phyloP scores from a whole-genome alignment of 2,888 invertebrate genomes.

The Andrena bicolor region DNA sequence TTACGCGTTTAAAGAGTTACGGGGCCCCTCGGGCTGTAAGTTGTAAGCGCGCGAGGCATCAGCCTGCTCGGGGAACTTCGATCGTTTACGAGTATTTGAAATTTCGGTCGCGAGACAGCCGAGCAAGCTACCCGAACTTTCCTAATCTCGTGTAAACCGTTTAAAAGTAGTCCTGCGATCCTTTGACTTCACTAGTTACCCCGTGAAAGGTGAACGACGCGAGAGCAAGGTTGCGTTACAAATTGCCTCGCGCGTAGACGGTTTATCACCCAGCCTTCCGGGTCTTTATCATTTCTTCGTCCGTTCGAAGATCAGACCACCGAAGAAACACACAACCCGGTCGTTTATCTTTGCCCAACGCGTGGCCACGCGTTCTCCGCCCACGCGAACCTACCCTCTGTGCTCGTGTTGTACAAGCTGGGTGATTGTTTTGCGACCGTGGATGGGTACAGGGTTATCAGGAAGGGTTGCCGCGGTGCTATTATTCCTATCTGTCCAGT shows the following conservation, averaged over 20 bases:
- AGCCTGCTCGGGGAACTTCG: no score
- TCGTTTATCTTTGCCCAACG: conserved; percentile 32
- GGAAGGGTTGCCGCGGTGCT: conserved; percentile 61
- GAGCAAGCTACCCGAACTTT: not conserved
- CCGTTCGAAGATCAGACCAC: not conserved
- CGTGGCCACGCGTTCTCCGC: conserved; percentile 1
- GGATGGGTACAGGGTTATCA: conserved; percentile 63
- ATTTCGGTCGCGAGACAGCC: no score
- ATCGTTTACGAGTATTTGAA: no score
- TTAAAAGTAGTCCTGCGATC: not conserved
- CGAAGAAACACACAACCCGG: conserved; percentile 34
- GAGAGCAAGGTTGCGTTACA: not conserved
- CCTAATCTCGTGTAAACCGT: not conserved
- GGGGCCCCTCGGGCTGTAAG: no score
- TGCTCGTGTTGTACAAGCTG: conserved; percentile 42
- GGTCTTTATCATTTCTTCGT: conserved; percentile 5
- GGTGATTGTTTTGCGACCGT: conserved; percentile 64
- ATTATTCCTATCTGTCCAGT: conserved; percentile 65
- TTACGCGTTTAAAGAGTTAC: not conserved
- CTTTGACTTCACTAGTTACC: not conserved
- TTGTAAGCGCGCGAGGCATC: no score
- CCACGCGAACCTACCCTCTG: conserved; percentile 49
- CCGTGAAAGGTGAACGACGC: not conserved
- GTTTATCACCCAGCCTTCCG: not conserved
- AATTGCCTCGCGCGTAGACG: not conserved